Conservation (phyloP, 2,888 invertebrate genomes). For the Drosophila parthenogenetica region DNA sequence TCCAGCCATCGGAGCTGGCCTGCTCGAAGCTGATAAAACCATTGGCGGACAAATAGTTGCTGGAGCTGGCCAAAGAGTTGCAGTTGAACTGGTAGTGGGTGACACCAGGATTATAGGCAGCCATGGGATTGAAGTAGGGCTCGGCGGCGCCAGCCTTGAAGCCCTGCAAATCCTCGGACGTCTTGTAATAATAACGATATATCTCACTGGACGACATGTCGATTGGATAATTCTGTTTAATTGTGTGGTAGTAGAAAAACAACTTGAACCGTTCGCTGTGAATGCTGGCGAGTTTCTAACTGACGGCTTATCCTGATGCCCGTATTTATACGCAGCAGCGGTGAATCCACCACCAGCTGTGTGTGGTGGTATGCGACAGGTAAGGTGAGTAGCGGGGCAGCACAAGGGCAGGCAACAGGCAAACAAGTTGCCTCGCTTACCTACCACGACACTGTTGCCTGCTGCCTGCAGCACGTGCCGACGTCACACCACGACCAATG, state of each 20-base stretch:
- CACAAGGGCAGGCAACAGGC: constrained; percentile 43
- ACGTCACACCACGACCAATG: constrained; percentile 73
- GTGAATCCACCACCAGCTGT: constrained; percentile 62
- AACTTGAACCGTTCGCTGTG: constrained; percentile 58
- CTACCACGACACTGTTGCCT: constrained; percentile 26
- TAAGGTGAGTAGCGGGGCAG: constrained; percentile 49
- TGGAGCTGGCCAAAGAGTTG: constrained; percentile 66
- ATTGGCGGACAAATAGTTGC: constrained; percentile 73
- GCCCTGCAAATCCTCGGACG: constrained; percentile 83
- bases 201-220: constrained; percentile 84
- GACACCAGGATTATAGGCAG: constrained; percentile 80
- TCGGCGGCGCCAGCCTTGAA: constrained; percentile 77
- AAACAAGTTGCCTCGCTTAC: constrained; percentile 60
- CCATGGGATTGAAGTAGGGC: constrained; percentile 84
- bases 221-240: background rate
- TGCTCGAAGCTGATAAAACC: constrained; percentile 84
- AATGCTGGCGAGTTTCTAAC: constrained; percentile 73
- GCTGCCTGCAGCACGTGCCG: constrained; percentile 82
- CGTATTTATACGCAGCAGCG: constrained; percentile 76
- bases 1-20: constrained; percentile 85
- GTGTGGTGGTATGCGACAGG: constrained; percentile 28
- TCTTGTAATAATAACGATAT: constrained; percentile 84
- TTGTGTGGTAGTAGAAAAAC: constrained; percentile 4
- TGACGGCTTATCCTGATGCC: constrained; percentile 62
- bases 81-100: constrained; percentile 76